Conservation (phyloP, 2,888 invertebrate species). For the Dryobotodes eremita region DNA sequence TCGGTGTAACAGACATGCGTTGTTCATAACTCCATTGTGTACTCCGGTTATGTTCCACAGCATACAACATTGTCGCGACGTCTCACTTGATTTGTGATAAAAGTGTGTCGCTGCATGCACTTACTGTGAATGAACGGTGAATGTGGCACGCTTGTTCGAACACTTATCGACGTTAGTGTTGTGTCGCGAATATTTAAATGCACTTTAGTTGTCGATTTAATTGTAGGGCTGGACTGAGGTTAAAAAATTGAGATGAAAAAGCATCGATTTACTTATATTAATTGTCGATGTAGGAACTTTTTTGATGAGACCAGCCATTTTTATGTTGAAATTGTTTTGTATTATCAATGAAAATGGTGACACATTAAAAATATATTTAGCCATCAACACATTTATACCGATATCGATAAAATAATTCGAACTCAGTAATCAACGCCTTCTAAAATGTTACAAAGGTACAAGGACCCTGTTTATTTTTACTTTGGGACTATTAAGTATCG, state of each 20-base stretch:
- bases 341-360: background rate
- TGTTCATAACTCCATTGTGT: constrained; percentile 72
- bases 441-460: background rate
- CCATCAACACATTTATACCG: background rate
- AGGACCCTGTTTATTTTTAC: background rate
- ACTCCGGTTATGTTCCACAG: constrained; percentile 70
- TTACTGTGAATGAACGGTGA: constrained; percentile 67
- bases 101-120: constrained; percentile 74
- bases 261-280: background rate
- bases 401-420: background rate
- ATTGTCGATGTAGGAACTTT: background rate
- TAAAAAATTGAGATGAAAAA: background rate
- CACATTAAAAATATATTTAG: background rate
- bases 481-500: background rate
- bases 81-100: constrained; percentile 79
- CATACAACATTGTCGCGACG: constrained; percentile 71
- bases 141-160: constrained; percentile 52
- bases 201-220: constrained; percentile 28
- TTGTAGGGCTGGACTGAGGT: background rate
- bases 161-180: constrained; percentile 50
- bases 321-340: no score
- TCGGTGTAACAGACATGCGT: constrained; percentile 63
- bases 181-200: constrained; percentile 33
- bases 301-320: background rate
- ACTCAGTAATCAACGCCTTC: background rate